These are phyloP conservation scores for Gastrophryne carolinensis DNA, from an alignment of 2,797 vertebrate species.

Conservation along the genomic window DNA sequence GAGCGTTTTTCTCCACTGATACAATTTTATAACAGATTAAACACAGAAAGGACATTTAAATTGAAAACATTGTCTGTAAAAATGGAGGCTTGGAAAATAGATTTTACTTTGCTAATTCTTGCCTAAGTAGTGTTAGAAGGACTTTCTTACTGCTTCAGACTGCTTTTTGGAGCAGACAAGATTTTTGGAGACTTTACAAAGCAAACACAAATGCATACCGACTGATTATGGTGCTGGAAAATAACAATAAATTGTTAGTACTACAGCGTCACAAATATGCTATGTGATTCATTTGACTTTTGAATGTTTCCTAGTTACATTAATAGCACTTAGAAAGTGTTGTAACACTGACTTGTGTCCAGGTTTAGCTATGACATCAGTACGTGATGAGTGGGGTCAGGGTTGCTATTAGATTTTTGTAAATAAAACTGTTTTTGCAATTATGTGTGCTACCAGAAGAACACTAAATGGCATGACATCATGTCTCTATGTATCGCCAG, in stretches of 20 bases:
- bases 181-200: constrained; percentile 1
- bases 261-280: not conserved
- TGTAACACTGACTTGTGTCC: not conserved
- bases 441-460: not conserved
- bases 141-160: not conserved
- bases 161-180: too few relatives aligned
- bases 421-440: not conserved
- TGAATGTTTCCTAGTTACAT: constrained; percentile 14
- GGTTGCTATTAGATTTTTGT: not conserved
- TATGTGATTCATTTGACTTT: not conserved
- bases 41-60: constrained; percentile 6
- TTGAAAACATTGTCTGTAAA: constrained; percentile 29
- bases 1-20: constrained; percentile 34
- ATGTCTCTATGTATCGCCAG: too few relatives aligned
- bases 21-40: constrained; percentile 23
- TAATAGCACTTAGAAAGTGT: not conserved
- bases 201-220: not conserved
- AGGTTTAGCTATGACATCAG: not conserved
- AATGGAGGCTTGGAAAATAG: constrained; percentile 8
- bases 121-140: constrained; percentile 1
- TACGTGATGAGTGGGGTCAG: not conserved
- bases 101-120: not conserved
- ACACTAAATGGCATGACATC: too few relatives aligned
- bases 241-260: constrained; percentile 15
- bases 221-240: constrained; percentile 22